Evolutionary conservation across 2,113 vertebrate species (phyloP).

Genomic region (Apus apus): DNA sequence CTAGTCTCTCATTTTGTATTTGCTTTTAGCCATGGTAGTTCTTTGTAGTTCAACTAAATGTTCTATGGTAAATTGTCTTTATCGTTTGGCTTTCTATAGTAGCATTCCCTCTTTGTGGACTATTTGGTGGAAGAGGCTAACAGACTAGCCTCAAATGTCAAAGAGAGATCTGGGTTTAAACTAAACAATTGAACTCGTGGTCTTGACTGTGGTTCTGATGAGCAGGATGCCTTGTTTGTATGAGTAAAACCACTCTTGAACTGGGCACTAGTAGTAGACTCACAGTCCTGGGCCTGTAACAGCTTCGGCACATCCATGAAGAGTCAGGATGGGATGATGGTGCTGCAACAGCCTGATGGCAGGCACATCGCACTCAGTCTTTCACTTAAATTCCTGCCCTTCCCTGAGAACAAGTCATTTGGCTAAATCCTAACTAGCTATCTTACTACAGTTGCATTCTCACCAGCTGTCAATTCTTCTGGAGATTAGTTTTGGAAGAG

Average conservation of each 20-base stretch:
- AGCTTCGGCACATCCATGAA: background rate
- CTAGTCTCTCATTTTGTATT: constrained; percentile 48
- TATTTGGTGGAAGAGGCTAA: background rate
- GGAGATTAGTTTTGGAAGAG: constrained; percentile 25
- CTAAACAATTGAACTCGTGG: background rate
- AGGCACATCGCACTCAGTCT: background rate
- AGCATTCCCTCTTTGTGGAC: constrained; percentile 6
- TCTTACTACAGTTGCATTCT: background rate
- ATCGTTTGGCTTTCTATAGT: constrained; percentile 38
- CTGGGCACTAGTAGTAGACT: background rate
- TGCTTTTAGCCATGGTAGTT: constrained; percentile 59
- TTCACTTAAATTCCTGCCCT: constrained; percentile 13
- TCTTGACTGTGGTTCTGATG: background rate
- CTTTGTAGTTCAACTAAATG: constrained; percentile 61
- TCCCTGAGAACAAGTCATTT: background rate
- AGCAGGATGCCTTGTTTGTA: background rate
- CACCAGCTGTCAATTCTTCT: constrained; percentile 15
- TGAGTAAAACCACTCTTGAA: background rate
- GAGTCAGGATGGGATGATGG: background rate
- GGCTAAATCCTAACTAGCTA: constrained; percentile 10
- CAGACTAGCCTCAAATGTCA: background rate
- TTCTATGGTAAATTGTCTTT: constrained; percentile 63
- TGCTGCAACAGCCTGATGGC: background rate
- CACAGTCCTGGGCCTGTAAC: background rate
- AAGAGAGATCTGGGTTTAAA: constrained; percentile 59